A percentile compares a stretch with the other conserved stretches of the same genome.
Conservation (phyloP, 2,113 vertebrate genomes). For the Aphelocoma coerulescens region DNA sequence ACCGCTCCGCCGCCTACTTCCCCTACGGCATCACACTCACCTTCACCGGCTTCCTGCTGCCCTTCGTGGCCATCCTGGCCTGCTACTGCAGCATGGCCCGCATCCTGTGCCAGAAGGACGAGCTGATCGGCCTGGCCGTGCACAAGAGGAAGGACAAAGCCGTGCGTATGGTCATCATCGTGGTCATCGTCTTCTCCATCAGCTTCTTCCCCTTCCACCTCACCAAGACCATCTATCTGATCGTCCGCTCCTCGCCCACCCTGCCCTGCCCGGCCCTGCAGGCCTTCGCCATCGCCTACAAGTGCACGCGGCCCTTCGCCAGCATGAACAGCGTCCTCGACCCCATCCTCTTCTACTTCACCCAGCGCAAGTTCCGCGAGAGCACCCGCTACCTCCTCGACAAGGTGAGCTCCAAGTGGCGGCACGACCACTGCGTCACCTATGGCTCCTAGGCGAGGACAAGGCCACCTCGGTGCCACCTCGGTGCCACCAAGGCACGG, state of each 20-base stretch:
- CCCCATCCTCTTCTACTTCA: slow-evolving; percentile 97
- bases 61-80: slow-evolving; percentile 83
- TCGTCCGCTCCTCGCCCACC: slow-evolving; percentile 71
- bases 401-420: slow-evolving; percentile 78
- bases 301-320: slow-evolving; percentile 90
- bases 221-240: slow-evolving; percentile 91
- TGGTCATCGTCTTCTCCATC: slow-evolving; percentile 84
- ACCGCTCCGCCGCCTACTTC: slow-evolving; percentile 77
- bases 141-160: slow-evolving; percentile 85
- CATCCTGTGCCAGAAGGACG: slow-evolving; percentile 80
- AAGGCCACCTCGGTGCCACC: rapidly evolving
- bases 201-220: slow-evolving; percentile 96
- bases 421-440: slow-evolving; percentile 20
- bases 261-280: slow-evolving; percentile 76
- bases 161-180: slow-evolving; percentile 86
- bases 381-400: slow-evolving; percentile 79
- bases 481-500: rapidly evolving
- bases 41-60: slow-evolving; percentile 85
- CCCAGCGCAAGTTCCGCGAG: slow-evolving; percentile 81
- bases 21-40: slow-evolving; percentile 94
- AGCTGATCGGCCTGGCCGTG: slow-evolving; percentile 54
- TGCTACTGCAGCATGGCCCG: slow-evolving; percentile 89
- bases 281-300: slow-evolving; percentile 87
- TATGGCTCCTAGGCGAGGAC: not conserved
- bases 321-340: slow-evolving; percentile 96